phyloP scores from a whole-genome alignment of 2,888 invertebrate species.

The Phortica okadai region DNA sequence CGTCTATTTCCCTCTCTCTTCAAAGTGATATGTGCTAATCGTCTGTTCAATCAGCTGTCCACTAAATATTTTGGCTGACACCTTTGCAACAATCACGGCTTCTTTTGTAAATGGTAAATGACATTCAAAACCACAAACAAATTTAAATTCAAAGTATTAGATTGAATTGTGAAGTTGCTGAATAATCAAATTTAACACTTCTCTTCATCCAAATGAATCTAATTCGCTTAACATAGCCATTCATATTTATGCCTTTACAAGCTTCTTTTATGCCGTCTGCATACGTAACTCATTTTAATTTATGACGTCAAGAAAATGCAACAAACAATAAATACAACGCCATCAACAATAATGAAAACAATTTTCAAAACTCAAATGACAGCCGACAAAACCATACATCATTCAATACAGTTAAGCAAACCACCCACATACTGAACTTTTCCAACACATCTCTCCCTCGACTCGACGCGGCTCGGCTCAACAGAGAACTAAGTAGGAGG shows the following conservation, averaged over 20 bases:
- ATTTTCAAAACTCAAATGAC: constrained; percentile 68
- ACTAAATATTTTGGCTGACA: too few relatives aligned
- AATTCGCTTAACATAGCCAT: too few relatives aligned
- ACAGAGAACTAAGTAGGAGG: constrained; percentile 22
- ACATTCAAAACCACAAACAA: too few relatives aligned
- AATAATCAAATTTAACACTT: too few relatives aligned
- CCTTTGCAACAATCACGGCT: too few relatives aligned
- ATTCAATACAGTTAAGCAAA: constrained; percentile 52
- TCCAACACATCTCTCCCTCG: constrained; percentile 53
- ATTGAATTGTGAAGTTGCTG: too few relatives aligned
- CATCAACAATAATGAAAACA: constrained; percentile 54
- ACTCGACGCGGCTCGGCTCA: constrained; percentile 7
- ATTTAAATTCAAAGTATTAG: too few relatives aligned
- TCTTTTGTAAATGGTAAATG: too few relatives aligned
- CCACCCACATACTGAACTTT: constrained; percentile 71
- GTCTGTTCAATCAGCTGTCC: too few relatives aligned
- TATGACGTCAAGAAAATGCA: constrained; percentile 53
- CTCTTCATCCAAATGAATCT: too few relatives aligned
- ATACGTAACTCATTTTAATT: constrained; percentile 64
- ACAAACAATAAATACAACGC: constrained; percentile 40
- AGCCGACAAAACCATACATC: constrained; percentile 75
- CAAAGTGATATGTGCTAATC: too few relatives aligned
- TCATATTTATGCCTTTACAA: constrained; percentile 40
- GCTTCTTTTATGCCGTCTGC: constrained; percentile 33
- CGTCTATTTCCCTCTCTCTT: too few relatives aligned